Evolutionary conservation across 1,140 invertebrate species (phyloP), one percentile per base, ranked within the genome.

Genomic region (Drosophila albomicans): DNA sequence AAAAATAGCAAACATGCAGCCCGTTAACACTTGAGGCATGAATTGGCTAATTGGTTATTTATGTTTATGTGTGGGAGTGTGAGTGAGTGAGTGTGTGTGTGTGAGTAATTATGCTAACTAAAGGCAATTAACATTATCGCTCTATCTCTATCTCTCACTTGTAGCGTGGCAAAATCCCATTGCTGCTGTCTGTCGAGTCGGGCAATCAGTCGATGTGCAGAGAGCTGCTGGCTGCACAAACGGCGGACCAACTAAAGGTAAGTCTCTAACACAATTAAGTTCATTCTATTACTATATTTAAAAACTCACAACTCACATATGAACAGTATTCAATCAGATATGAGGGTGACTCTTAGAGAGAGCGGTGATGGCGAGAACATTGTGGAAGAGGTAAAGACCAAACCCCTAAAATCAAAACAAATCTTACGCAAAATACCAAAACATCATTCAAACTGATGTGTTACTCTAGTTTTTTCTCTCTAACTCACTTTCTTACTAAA

Each of bases 131-230:
- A 93, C 93, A 92, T 93, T 86, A 63, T 69, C 76, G 94, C 11
- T 58, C 16, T 86, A 1, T 58, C 16, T 25, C n/a, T 48, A 91
- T 94, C 93, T 93, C 93, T 87, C n/a, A 32, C 25, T 59, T 45
- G 20, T 65, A 98, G 98, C 96, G 96, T 93, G 98, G 98, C 67
- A 97, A 97, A 93, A 97, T 99, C 82, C 98, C 98, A 74, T 94
- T 99, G 79, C 95, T 99, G 86, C 93, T 98, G 80, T 98, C 98
- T 30, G 96, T 99, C 59, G 98, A 99, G 92, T 96, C 96, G 38
- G 98, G 98, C 10, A 99, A 99, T 93, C 96, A 98, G 91, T 96
- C 96, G 59, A 98, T 99, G 94, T 97, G 97, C 85, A 95, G 96
- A 76, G 98, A 99, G 93, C 94, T 99, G 16, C 94, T 99, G 59